These are phyloP conservation scores for Megaustenia siamemsis DNA, from an alignment of 2,888 invertebrate species.

Conservation along the genomic window DNA sequence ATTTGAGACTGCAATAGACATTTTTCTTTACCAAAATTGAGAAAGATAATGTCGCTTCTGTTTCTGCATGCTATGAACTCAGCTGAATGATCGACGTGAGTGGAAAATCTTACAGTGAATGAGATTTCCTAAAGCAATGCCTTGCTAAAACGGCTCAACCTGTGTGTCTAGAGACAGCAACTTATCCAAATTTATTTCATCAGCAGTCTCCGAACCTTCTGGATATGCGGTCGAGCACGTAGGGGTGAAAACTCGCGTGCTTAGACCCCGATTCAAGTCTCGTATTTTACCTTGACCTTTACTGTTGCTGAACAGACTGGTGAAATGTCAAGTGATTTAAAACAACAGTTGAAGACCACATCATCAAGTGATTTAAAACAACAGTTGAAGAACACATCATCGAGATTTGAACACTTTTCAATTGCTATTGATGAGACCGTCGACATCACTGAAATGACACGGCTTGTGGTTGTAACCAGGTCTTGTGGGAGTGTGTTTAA, in stretches of 20 bases:
- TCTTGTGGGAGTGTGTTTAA: background rate
- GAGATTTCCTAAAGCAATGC: background rate
- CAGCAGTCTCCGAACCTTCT: background rate
- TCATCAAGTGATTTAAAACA: background rate
- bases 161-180: background rate
- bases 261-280: too few relatives aligned
- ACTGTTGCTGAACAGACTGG: too few relatives aligned
- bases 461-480: background rate
- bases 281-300: too few relatives aligned
- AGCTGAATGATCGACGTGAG: too few relatives aligned
- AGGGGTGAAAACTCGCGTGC: too few relatives aligned
- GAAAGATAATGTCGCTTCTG: background rate
- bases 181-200: background rate
- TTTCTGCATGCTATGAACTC: too few relatives aligned
- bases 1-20: background rate
- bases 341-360: too few relatives aligned
- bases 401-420: background rate
- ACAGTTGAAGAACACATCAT: background rate
- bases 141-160: background rate
- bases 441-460: slow-evolving; percentile 20
- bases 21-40: too few relatives aligned
- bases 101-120: too few relatives aligned
- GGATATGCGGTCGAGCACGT: too few relatives aligned
- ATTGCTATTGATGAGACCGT: background rate
- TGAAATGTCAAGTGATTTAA: too few relatives aligned